phyloP scores from a whole-genome alignment of 2,113 vertebrate genomes.

The Chloropsis cyanopogon region DNA sequence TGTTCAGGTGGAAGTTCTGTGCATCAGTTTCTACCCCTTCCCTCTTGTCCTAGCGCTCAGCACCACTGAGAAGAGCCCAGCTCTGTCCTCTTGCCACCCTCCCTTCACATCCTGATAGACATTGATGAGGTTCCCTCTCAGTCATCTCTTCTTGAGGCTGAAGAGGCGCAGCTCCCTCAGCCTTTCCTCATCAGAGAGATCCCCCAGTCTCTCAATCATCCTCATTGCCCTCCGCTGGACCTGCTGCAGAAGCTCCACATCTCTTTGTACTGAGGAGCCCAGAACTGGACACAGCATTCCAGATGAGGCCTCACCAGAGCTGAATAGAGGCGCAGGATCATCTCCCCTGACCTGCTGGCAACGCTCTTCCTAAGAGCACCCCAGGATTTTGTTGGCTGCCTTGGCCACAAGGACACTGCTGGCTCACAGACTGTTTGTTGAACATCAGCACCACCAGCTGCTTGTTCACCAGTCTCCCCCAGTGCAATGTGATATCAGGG shows the following conservation, averaged over 20 bases:
- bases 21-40: not conserved
- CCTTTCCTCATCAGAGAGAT: not conserved
- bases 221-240: not conserved
- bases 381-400: not conserved
- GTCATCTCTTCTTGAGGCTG: not conserved
- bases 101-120: not conserved
- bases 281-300: not conserved
- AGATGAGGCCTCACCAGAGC: not conserved
- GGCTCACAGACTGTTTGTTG: not conserved
- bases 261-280: not conserved
- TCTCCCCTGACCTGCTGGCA: not conserved
- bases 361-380: not conserved
- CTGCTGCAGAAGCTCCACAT: not conserved
- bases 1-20: not conserved
- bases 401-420: not conserved
- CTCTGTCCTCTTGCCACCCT: too few relatives aligned
- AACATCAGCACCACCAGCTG: not conserved
- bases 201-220: not conserved
- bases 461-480: not conserved
- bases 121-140: not conserved
- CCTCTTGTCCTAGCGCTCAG: not conserved
- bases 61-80: not conserved
- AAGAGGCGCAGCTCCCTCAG: not conserved
- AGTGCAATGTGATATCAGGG: rapidly evolving
- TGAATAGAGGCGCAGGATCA: not conserved